phyloP scores from a whole-genome alignment of 30 jellyfish, hydroid and myxozoan species.

The Hydra vulgaris region DNA sequence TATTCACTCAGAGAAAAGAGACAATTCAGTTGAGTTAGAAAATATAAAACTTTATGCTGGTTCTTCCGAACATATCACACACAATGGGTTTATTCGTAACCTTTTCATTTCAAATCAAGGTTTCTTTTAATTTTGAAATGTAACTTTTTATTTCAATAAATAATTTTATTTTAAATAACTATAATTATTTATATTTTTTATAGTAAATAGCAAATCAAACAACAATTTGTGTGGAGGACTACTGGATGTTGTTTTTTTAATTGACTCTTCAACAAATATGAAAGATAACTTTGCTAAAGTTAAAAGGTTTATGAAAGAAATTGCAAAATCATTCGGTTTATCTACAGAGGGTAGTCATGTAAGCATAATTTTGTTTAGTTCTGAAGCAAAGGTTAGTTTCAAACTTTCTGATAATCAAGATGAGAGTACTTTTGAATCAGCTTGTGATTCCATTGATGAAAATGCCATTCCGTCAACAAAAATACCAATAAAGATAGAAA shows the following conservation, averaged over 20 bases:
- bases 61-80: not conserved
- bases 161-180: not conserved
- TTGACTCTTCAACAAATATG: constrained; percentile 91
- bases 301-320: constrained; percentile 52
- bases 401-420: constrained; percentile 36
- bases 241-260: constrained; percentile 69
- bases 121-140: not conserved
- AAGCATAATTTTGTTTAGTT: constrained; percentile 72
- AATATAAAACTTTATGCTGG: not conserved
- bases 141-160: no score
- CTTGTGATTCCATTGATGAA: no score
- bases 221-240: constrained; percentile 17
- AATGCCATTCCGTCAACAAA: constrained; percentile 56
- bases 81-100: not conserved
- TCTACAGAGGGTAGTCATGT: constrained; percentile 56
- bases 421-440: constrained; percentile 43
- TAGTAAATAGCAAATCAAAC: not conserved
- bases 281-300: constrained; percentile 56
- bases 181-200: no score
- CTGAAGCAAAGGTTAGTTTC: constrained; percentile 62
- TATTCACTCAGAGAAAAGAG: not conserved
- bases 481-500: constrained; percentile 65
- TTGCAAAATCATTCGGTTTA: constrained; percentile 51
- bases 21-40: not conserved
- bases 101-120: not conserved